These are phyloP conservation scores for Ondatra zibethicus DNA, from an alignment of 2,113 vertebrate species.

Conservation along the genomic window DNA sequence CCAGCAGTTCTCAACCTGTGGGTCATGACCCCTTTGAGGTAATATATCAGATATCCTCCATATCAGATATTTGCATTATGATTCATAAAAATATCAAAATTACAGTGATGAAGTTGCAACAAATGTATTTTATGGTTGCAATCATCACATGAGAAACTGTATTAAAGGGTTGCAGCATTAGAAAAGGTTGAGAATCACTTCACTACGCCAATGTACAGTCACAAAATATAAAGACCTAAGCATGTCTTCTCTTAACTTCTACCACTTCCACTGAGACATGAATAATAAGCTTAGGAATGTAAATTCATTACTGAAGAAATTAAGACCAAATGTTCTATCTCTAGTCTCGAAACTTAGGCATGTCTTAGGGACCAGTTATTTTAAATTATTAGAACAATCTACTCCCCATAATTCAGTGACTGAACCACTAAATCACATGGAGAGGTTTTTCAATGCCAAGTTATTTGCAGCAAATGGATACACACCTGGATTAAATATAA, in stretches of 20 bases:
- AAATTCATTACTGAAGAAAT: slow-evolving; percentile 12
- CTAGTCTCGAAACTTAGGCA: neutral
- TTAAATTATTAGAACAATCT: slow-evolving; percentile 25
- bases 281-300: neutral
- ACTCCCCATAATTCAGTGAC: neutral
- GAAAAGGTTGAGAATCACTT: neutral
- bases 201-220: neutral
- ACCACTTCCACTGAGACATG: neutral
- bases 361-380: neutral
- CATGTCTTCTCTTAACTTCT: neutral
- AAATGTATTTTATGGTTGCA: neutral
- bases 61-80: too few species aligned
- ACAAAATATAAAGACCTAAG: neutral
- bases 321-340: neutral
- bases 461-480: neutral
- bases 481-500: neutral
- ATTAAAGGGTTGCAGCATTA: neutral
- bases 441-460: neutral
- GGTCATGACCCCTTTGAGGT: too few species aligned
- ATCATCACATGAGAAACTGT: neutral
- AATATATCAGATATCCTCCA: too few species aligned
- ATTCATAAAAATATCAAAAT: neutral
- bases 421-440: neutral
- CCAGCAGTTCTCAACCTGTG: too few species aligned
- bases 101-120: neutral